Percentiles rank a stretch among this genome's conserved stretches.
Conservation (phyloP, 2,113 vertebrate species). For the Pelecanus crispus region DNA sequence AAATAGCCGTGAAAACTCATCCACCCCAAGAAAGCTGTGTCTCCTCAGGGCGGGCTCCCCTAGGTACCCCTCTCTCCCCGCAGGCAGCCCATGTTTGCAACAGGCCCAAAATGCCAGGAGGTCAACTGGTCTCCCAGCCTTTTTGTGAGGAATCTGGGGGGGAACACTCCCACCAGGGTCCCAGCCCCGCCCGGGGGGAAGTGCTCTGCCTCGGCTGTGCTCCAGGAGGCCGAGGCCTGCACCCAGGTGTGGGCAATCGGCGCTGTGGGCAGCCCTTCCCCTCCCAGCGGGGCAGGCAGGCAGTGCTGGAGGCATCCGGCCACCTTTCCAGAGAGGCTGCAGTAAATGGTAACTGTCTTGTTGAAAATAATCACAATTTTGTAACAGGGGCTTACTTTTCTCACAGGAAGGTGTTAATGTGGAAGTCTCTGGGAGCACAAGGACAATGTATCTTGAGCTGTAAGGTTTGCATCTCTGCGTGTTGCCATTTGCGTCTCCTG, state of each 20-base stretch:
- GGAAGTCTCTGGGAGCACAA: background rate
- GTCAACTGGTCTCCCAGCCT: accelerated
- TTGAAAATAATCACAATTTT: background rate
- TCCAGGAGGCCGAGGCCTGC: background rate
- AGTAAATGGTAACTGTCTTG: background rate
- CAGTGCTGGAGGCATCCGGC: accelerated
- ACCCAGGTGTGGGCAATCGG: background rate
- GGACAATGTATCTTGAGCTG: background rate
- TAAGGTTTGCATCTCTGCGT: background rate
- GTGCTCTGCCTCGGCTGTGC: background rate
- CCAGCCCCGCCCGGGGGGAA: accelerated
- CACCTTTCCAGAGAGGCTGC: background rate
- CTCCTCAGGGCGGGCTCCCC: background rate
- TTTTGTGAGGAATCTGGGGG: background rate
- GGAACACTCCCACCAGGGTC: accelerated
- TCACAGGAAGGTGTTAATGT: accelerated
- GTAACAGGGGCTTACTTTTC: background rate
- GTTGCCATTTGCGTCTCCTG: background rate
- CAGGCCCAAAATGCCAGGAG: background rate
- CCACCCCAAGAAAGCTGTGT: background rate
- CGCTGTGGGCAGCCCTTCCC: background rate
- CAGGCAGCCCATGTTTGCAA: accelerated
- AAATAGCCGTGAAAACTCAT: background rate
- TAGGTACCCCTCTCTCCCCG: accelerated
- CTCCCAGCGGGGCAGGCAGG: background rate